Evolutionary conservation across 1,140 invertebrate species (phyloP).

Genomic region (Schmidtea mediterranea): DNA sequence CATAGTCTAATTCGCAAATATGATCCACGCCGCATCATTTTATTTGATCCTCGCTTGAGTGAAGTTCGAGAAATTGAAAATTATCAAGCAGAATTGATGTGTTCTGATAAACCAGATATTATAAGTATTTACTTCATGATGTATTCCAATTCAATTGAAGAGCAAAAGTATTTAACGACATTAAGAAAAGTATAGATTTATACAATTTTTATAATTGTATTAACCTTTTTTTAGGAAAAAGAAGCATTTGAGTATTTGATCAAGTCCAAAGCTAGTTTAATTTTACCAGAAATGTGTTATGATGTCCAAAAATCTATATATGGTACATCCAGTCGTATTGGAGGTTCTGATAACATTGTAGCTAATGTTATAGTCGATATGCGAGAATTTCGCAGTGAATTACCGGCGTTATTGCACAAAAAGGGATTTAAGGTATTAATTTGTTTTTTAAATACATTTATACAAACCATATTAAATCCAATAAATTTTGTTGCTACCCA

Average conservation of each 20-base stretch:
- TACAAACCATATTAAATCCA: no score
- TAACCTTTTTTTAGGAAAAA: neutral
- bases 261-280: neutral
- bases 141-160: neutral
- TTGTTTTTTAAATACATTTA: no score
- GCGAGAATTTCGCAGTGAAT: constrained; percentile 81
- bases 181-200: neutral
- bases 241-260: constrained; percentile 4
- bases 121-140: constrained; percentile 1
- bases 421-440: constrained; percentile 67
- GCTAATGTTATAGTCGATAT: constrained; percentile 62
- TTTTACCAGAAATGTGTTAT: neutral
- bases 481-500: no score
- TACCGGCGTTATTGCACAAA: constrained; percentile 70
- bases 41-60: neutral
- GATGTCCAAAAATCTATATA: no score
- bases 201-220: no score
- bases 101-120: neutral
- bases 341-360: no score
- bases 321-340: no score
- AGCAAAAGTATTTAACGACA: neutral
- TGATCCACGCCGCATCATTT: neutral
- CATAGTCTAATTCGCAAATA: neutral
- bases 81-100: neutral
- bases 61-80: constrained; percentile 3